Evolutionary conservation across 2,113 vertebrate species (phyloP), one percentile per base, ranked within the genome.

Genomic region (Gymnogyps californianus): DNA sequence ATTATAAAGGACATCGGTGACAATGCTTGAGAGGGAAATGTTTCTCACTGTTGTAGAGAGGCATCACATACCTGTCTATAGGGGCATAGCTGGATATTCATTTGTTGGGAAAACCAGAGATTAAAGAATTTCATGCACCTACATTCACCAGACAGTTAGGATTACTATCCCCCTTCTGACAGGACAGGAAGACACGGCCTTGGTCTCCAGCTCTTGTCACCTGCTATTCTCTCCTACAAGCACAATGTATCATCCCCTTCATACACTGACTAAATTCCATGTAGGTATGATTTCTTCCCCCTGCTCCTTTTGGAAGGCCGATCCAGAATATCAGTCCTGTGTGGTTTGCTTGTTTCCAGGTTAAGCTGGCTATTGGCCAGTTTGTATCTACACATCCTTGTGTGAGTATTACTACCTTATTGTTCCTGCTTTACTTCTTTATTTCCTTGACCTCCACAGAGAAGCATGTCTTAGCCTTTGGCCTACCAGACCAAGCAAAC

Each of bases 221-320:
- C 28, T 74, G 14, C 14, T 61, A 11, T 36, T 86, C 34, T 70
- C 55, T 87, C 40, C 14, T n/a, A 57, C 18, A 71, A 62, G 11
- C 34, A 74, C 29, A 77, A 38, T 0, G 0, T 21, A 59, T 13
- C 36, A 64, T 13, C 7, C 11, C 1, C 3, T 59, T 46, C 29
- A 14, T 5, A 55, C 4, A 21, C 21, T 51, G 52, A 51, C 31
- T 44, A 46, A 84, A 84, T 19, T 77, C 40, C 24, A 34, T 3
- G 6, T 16, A 16, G 16, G 15, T 64, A 42, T 24, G 34, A 75
- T 54, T 65, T 65, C 51, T 66, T 91, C n/a, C 7, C 40, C 4
- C 9, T 61, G 15, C 11, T 88, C 24, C 13, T 76, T 76, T 71
- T 0, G 2, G 36, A 71, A 65, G 31, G 11, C 22, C 1, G 1